Evolutionary conservation across 2,113 vertebrate genomes (phyloP), one percentile per base, ranked within the genome.

Genomic region (Vireo altiloquus): DNA sequence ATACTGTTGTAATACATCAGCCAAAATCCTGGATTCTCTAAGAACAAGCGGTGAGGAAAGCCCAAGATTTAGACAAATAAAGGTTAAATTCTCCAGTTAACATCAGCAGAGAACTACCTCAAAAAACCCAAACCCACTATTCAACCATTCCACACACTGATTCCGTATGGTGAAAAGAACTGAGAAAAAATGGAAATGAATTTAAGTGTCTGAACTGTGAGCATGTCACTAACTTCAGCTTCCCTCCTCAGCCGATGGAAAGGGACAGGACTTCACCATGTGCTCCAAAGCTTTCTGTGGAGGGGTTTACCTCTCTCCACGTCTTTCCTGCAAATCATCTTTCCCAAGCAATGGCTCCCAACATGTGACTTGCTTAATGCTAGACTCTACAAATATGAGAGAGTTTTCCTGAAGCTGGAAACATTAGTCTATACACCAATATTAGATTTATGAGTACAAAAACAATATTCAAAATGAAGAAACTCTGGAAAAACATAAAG

Each of bases 391-490:
- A 92, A 94, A 91, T 6, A 44, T n/a, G 15, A 63, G 10, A 20
- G n/a, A 39, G 20, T 71, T 90, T 90, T 72, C 61, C 79, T 70
- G 33, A 90, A 89, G 65, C 33, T 60, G 71, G 72, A 87, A 74
- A 65, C 24, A 64, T 77, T 85, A 68, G 8, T 42, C 86, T 71
- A 28, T 42, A 44, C 30, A 60, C 44, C 80, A 84, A 57, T 71
- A 87, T 50, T 83, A 87, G 44, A 84, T 75, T 84, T 80, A 87
- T 56, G 82, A 86, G 81, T 52, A 46, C 27, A 77, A 88, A 93
- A 33, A 37, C 70, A 89, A 96, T 77, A 89, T 71, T 79, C 21
- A 81, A 92, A 95, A 85, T 46, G n/a, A 84, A 61, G 92, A 85
- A 95, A 87, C 64, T 61, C 68, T 80, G 66, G 79, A 78, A 77